phyloP scores from a whole-genome alignment of 53 echinoderm and acorn worm species.

The Zoroaster sp. region DNA sequence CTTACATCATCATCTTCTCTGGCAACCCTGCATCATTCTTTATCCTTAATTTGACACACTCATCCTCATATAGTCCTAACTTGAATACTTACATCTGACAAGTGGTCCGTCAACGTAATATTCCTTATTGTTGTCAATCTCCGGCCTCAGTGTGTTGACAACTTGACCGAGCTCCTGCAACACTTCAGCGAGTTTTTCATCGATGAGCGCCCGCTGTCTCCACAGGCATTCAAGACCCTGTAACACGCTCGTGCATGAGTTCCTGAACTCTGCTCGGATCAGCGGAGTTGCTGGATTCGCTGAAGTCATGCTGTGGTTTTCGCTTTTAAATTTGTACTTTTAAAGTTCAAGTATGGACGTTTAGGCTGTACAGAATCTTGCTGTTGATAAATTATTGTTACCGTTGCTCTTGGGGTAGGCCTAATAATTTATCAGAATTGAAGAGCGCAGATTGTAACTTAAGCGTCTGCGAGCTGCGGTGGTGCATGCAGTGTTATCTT shows the following conservation, averaged over 20 bases:
- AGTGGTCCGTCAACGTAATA: slow-evolving; percentile 96
- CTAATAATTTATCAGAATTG: background rate
- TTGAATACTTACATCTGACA: slow-evolving; percentile 90
- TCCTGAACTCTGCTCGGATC: slow-evolving; percentile 85
- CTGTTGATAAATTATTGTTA: background rate
- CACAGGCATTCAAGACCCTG: slow-evolving; percentile 85
- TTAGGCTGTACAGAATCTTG: background rate
- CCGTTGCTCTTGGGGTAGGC: too few species aligned
- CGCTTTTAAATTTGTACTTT: background rate
- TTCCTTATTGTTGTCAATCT: slow-evolving; percentile 83
- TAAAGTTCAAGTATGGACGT: background rate
- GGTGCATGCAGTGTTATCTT: background rate
- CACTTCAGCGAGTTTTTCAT: slow-evolving; percentile 68
- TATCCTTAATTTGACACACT: background rate
- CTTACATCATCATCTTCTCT: too few species aligned
- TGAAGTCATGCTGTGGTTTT: slow-evolving; percentile 70
- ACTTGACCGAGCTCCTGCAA: slow-evolving; percentile 78
- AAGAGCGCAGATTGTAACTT: background rate
- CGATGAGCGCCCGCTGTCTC: slow-evolving; percentile 74
- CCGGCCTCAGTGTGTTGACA: slow-evolving; percentile 65
- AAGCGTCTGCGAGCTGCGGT: background rate
- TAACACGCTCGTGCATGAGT: slow-evolving; percentile 94
- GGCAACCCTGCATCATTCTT: too few species aligned
- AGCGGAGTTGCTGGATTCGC: slow-evolving; percentile 96
- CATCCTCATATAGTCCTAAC: background rate